phyloP scores from a whole-genome alignment of 2,888 invertebrate genomes.

The Melinopterus prodromus region DNA sequence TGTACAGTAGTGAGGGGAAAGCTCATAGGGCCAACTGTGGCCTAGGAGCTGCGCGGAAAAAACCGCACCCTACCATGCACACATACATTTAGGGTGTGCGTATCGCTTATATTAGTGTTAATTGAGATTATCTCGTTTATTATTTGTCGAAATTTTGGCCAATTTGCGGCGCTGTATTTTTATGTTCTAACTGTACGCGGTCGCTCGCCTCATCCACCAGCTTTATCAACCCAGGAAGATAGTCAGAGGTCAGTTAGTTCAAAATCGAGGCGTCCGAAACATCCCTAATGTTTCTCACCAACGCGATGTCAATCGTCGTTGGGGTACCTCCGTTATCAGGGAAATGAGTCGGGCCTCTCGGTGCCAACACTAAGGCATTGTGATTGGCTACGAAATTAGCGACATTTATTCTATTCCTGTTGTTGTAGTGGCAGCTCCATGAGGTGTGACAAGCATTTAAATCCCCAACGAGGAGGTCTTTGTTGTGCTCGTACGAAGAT shows the following conservation, averaged over 20 bases:
- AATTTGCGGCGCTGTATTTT: not conserved
- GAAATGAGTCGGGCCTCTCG: constrained; percentile 32
- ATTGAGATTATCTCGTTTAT: not conserved
- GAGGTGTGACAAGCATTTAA: constrained; percentile 38
- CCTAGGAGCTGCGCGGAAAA: too few relatives aligned
- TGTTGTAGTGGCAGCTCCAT: constrained; percentile 38
- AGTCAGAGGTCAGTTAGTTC: constrained; percentile 16
- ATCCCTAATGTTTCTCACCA: constrained; percentile 33
- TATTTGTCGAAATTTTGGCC: not conserved
- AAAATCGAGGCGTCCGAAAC: not conserved
- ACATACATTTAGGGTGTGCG: not conserved
- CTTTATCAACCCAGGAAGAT: not conserved
- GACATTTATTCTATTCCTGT: constrained; percentile 39
- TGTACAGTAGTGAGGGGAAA: too few relatives aligned
- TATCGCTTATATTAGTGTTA: not conserved
- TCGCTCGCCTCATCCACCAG: not conserved
- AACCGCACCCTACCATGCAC: too few relatives aligned
- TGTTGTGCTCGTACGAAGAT: not conserved
- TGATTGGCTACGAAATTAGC: constrained; percentile 22
- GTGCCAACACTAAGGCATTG: constrained; percentile 21
- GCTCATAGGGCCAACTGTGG: too few relatives aligned
- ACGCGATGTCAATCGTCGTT: constrained; percentile 35
- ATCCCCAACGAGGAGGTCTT: constrained; percentile 32
- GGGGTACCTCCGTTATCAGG: constrained; percentile 35
- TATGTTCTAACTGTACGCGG: not conserved